Evolutionary conservation across 2,113 vertebrate genomes (phyloP), one percentile per base, ranked within the genome.

Genomic region (Deroptyus accipitrinus): DNA sequence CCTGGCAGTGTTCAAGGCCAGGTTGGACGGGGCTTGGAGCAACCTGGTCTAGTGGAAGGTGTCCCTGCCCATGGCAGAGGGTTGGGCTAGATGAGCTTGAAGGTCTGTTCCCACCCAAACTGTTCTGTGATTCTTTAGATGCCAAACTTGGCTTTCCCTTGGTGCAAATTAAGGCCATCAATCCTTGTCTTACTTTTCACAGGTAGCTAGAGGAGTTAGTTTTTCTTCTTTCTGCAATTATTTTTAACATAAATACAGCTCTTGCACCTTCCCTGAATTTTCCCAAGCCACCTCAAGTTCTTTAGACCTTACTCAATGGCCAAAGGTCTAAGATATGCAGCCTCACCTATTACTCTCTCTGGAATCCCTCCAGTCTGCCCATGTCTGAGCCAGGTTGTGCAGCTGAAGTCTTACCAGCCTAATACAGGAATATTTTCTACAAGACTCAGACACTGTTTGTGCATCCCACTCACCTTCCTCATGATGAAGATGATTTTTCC

Each of bases 351-450:
- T 59, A n/a, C 20, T 59, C 20, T 59, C 13, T 35, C 22, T 59
- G 22, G 57, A 59, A 35, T 59, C 22, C 22, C 33, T 49, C 41
- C 23, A 24, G 5, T 37, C 37, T 27, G 23, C 17, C 64, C 33
- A 3, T 0, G 20, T 3, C 42, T 9, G 7, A 44, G 19, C 5
- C 18, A 59, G 9, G 33, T 20, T n/a, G 33, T 22, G 24, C 14
- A 59, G 57, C 33, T 35, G 22, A 59, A 24, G 57, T 35, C 22
- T 35, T 35, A 59, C 57, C 66, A 37, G 67, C 39, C 44, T 19
- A n/a, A 17, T 1, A 19, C 11, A 48, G 30, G 28, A 66, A 7
- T 13, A 18, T 30, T 14, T 59, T 15, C 57, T 27, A 16, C 10
- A 17, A 35, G 51, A 3, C 39, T 9, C 13, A 16, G 23, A 9